A percentile compares a stretch with the other conserved stretches of the same genome.
Evolutionary conservation across 2,797 vertebrate species (phyloP).

Genomic region (Typhlichthys subterraneus): DNA sequence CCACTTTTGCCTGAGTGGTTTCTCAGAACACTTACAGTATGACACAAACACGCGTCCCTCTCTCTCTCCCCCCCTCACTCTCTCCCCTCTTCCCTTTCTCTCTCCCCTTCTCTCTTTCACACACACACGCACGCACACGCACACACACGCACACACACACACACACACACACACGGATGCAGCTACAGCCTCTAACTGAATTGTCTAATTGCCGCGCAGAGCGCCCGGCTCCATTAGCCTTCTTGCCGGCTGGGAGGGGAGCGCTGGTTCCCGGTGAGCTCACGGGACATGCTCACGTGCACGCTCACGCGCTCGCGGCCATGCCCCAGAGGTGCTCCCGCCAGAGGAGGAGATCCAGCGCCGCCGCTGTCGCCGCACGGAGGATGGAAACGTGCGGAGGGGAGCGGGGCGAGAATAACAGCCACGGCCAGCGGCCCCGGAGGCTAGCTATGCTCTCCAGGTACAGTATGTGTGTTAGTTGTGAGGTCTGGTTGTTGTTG

Average conservation of each 20-base stretch:
- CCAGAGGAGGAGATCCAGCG: slow-evolving; percentile 65
- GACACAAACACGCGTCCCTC: slow-evolving; percentile 7
- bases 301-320: slow-evolving; percentile 50
- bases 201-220: slow-evolving; percentile 80
- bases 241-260: slow-evolving; percentile 64
- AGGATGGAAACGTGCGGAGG: slow-evolving; percentile 83
- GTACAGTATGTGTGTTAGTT: slow-evolving; percentile 38
- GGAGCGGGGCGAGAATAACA: slow-evolving; percentile 33
- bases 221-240: slow-evolving; percentile 76
- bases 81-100: not conserved
- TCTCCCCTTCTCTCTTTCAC: no score
- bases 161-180: slow-evolving; percentile 27
- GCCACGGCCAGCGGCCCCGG: slow-evolving; percentile 73
- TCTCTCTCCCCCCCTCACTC: no score
- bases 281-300: slow-evolving; percentile 30
- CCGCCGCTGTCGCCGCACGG: slow-evolving; percentile 49
- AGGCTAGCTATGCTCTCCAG: slow-evolving; percentile 86
- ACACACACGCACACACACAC: not conserved
- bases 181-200: slow-evolving; percentile 70
- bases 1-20: slow-evolving; percentile 46
- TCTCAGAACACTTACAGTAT: slow-evolving; percentile 67
- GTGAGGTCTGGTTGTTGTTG: not conserved
- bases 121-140: not conserved
- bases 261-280: slow-evolving; percentile 45
- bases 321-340: slow-evolving; percentile 78